Evolutionary conservation across 2,113 vertebrate species (phyloP).

Genomic region (Butorides virescens): DNA sequence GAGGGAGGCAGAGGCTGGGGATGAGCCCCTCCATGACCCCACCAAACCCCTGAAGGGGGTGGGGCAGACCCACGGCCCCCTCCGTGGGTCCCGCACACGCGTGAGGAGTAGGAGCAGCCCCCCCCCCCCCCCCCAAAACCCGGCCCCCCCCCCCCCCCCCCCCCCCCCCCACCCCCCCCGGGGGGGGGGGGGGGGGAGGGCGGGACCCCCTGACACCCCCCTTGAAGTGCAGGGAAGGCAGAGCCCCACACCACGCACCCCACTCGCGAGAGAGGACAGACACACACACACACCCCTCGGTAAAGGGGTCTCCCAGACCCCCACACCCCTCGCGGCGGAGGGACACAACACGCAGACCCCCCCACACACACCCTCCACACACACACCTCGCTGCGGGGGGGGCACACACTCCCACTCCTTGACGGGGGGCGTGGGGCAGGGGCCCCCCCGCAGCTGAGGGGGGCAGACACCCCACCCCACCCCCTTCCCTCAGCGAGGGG

Average conservation of each 20-base stretch:
- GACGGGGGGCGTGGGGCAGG: not conserved
- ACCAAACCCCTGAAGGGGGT: not conserved
- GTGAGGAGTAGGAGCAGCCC: not conserved
- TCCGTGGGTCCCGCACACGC: not conserved
- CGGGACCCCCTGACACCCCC: not conserved
- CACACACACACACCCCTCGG: not conserved
- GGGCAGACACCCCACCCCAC: too few relatives aligned
- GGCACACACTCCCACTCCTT: not conserved
- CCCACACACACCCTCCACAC: not conserved
- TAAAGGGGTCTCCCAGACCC: not conserved
- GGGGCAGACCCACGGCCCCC: not conserved
- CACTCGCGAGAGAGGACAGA: not conserved
- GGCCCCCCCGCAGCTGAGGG: not conserved
- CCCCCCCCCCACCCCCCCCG: too few relatives aligned
- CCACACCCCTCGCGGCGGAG: too few relatives aligned
- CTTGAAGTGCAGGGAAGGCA: fast-evolving
- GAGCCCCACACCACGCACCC: too few relatives aligned
- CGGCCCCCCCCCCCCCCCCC: too few relatives aligned
- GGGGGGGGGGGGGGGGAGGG: too few relatives aligned
- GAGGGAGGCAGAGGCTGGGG: not conserved
- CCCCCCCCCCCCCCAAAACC: too few relatives aligned
- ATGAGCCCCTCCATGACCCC: not conserved
- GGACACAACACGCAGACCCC: too few relatives aligned
- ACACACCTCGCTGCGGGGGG: not conserved
- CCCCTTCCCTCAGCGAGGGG: not conserved